Base-by-base conservation (phyloP, 2,888 invertebrate species). In the Pseudococcus viburni region DNA sequence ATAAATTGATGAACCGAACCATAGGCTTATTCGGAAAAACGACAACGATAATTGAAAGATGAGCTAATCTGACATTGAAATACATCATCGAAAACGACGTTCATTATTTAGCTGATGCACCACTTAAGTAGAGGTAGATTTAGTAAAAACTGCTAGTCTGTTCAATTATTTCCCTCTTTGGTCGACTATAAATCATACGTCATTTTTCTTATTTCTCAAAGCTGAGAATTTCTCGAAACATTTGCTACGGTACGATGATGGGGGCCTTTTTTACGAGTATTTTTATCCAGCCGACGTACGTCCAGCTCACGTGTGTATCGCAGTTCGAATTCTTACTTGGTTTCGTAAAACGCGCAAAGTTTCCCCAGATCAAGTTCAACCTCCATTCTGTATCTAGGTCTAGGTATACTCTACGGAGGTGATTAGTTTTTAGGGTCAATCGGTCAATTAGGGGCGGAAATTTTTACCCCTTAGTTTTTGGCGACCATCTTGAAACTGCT, bases 1-100 rank as follows among this genome's bases (percentile, higher is more conserved):
- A 48, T 86, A 86, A 73, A 77, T 86, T 86, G 42, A 77, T 46
- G 73, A 77, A 73, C 12, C 73, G 77, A n/a, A 22, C 19, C 77
- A 77, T 22, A 9, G 48, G 68, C 73, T 46, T 86, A 86, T 77
- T 73, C 42, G 48, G 3, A 22, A n/a, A 55, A 46, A 46, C 48
- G 48, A 77, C 77, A 39, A 86, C 86, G 48, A 86, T 86, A 86
- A 86, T 86, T 86, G 86, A 86, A 86, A 86, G 86, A 86, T 86
- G 86, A 86, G 86, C 73, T 86, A 77, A 73, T 86, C 51, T 51
- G 86, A 86, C 86, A 68, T 77, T 26, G 86, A 86, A 86, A 77
- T 86, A 73, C 73, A 86, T 77, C 73, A 86, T 77, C 86, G 86
- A 26, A 86, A 86, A 26, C 48, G 73, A 22, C 86, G 73, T 86